Evolutionary conservation across 2,888 invertebrate species (phyloP).

Genomic region (Itoplectis maculator): DNA sequence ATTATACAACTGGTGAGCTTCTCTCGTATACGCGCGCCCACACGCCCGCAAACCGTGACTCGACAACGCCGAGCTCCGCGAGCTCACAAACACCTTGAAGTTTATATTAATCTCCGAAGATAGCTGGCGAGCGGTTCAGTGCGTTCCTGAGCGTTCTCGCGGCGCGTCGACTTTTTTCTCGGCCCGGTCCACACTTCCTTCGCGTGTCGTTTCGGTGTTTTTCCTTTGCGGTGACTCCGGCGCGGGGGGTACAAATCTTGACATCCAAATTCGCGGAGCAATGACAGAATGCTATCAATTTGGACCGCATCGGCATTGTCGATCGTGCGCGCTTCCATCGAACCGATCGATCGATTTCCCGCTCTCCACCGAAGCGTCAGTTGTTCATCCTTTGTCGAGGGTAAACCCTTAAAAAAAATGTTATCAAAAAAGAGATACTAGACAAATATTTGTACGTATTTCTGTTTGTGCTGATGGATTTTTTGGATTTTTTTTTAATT

Average conservation of each 20-base stretch:
- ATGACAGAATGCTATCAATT: constrained; percentile 79
- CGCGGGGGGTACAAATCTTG: constrained; percentile 9
- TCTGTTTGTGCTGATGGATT: not conserved
- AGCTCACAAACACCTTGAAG: constrained; percentile 76
- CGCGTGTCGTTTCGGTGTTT: not conserved
- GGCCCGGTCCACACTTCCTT: not conserved
- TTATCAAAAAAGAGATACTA: not conserved
- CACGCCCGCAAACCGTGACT: constrained; percentile 69
- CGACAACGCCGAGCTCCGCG: constrained; percentile 18
- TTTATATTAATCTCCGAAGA: constrained; percentile 83
- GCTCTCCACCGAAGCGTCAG: constrained; percentile 73
- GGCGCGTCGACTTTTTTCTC: constrained; percentile 47
- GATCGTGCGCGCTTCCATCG: constrained; percentile 74
- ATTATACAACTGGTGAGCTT: constrained; percentile 77
- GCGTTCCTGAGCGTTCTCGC: constrained; percentile 72
- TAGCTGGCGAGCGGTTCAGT: constrained; percentile 79
- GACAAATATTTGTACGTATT: not conserved
- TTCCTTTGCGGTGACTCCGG: not conserved
- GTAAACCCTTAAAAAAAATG: constrained; percentile 64
- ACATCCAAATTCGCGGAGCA: constrained; percentile 18
- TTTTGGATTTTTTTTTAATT: not conserved
- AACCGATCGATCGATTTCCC: constrained; percentile 63
- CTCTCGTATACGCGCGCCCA: constrained; percentile 65
- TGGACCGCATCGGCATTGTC: constrained; percentile 79
- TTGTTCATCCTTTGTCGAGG: constrained; percentile 73